Conservation (phyloP, 1,140 invertebrate genomes). For the Acromyrmex echinatior region DNA sequence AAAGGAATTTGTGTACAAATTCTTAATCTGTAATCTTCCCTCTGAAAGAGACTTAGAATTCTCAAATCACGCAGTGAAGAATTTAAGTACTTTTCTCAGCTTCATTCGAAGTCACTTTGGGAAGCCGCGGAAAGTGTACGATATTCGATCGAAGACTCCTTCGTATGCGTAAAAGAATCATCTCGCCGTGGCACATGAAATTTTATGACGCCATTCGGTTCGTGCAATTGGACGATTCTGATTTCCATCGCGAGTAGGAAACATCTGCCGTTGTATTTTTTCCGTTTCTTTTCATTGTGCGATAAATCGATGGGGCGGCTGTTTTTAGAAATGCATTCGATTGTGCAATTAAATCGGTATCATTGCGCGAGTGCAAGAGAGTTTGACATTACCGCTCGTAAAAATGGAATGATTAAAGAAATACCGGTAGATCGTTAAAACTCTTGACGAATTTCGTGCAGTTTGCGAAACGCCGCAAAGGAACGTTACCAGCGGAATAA, state of each 20-base stretch:
- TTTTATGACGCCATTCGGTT: slow-evolving; percentile 38
- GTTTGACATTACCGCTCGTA: neutral
- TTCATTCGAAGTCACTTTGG: slow-evolving; percentile 23
- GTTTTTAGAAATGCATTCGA: slow-evolving; percentile 10
- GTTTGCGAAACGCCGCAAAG: slow-evolving; percentile 1
- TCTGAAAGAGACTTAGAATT: neutral
- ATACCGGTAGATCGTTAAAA: neutral
- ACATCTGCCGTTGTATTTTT: slow-evolving; percentile 21
- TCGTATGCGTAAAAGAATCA: slow-evolving; percentile 24
- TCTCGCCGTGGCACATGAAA: slow-evolving; percentile 40
- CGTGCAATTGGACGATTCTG: slow-evolving; percentile 32
- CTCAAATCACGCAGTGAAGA: neutral
- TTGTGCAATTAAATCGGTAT: neutral
- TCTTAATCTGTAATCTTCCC: slow-evolving; percentile 3
- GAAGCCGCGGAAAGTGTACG: slow-evolving; percentile 17
- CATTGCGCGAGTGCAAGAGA: neutral
- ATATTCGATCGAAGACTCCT: neutral
- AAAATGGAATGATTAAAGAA: slow-evolving; percentile 25
- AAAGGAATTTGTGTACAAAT: slow-evolving; percentile 4
- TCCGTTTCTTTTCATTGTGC: neutral
- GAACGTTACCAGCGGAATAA: neutral
- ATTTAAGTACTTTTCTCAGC: slow-evolving; percentile 8
- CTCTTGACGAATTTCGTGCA: slow-evolving; percentile 1
- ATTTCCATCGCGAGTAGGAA: slow-evolving; percentile 33
- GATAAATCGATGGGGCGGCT: slow-evolving; percentile 6